Evolutionary conservation across 2,888 invertebrate genomes (phyloP).

Genomic region (Zonitis immaculata): DNA sequence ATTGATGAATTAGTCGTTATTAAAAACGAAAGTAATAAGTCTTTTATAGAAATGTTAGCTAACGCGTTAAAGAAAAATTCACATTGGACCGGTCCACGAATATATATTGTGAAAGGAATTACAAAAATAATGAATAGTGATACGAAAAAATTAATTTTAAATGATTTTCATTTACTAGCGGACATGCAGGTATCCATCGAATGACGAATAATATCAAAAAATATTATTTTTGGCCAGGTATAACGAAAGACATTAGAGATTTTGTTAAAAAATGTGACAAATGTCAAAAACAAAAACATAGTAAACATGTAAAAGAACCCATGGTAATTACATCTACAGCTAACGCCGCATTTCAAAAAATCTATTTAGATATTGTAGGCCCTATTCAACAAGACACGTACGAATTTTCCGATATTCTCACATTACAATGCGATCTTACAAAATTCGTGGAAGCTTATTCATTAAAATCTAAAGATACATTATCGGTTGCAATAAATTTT

Average conservation of each 20-base stretch:
- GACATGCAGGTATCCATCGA: not conserved
- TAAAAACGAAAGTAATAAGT: no score
- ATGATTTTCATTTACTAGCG: constrained; percentile 1
- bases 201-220: not conserved
- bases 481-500: constrained; percentile 17
- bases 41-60: no score
- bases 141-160: constrained; percentile 1
- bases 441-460: constrained; percentile 18
- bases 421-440: constrained; percentile 10
- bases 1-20: no score
- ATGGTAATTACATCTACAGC: constrained; percentile 17
- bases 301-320: constrained; percentile 3
- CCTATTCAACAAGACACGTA: constrained; percentile 7
- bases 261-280: not conserved
- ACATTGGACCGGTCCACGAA: no score
- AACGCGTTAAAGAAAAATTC: no score
- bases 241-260: not conserved
- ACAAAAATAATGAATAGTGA: not conserved
- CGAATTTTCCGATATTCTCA: not conserved
- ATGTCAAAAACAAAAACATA: not conserved
- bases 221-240: not conserved
- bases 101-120: not conserved
- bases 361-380: constrained; percentile 14
- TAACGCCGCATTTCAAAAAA: constrained; percentile 15
- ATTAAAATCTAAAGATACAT: constrained; percentile 15